Conservation (phyloP, 2,888 invertebrate genomes). For the Ceriagrion tenellum region DNA sequence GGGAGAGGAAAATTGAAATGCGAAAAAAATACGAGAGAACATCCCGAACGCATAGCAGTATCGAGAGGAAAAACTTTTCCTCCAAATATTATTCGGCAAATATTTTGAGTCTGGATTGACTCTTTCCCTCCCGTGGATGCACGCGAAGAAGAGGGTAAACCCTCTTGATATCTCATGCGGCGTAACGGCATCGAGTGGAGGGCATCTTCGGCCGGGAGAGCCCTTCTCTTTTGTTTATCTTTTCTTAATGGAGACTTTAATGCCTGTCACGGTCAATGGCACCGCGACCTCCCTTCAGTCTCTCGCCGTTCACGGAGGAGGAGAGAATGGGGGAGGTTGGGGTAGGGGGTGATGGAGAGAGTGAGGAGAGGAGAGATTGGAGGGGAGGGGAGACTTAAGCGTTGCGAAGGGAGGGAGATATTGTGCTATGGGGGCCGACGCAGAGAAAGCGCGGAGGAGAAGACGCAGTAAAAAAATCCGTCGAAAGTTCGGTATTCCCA, state of each 20-base stretch:
- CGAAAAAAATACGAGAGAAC: not conserved
- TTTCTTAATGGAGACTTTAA: not conserved
- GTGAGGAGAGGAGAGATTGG: not conserved
- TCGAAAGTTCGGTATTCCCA: not conserved
- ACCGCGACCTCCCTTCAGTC: conserved; percentile 18
- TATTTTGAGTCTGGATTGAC: not conserved
- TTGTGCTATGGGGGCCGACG: not conserved
- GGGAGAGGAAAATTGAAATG: not conserved
- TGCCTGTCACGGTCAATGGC: conserved; percentile 17
- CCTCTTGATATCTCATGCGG: not conserved
- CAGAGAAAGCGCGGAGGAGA: not conserved
- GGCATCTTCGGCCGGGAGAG: not conserved
- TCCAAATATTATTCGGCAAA: not conserved
- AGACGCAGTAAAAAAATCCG: not conserved
- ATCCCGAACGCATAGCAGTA: not conserved
- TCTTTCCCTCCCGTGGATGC: not conserved
- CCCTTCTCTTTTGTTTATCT: not conserved
- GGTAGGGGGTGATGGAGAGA: not conserved
- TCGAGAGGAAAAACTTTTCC: not conserved
- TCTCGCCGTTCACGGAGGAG: not conserved
- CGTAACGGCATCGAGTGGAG: not conserved
- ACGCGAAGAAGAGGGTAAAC: not conserved
- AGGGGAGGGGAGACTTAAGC: not conserved
- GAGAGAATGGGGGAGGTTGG: not conserved
- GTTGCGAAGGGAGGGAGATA: not conserved